phyloP scores from a whole-genome alignment of 1,140 invertebrate species.

The Anoplolepis gracilipes region DNA sequence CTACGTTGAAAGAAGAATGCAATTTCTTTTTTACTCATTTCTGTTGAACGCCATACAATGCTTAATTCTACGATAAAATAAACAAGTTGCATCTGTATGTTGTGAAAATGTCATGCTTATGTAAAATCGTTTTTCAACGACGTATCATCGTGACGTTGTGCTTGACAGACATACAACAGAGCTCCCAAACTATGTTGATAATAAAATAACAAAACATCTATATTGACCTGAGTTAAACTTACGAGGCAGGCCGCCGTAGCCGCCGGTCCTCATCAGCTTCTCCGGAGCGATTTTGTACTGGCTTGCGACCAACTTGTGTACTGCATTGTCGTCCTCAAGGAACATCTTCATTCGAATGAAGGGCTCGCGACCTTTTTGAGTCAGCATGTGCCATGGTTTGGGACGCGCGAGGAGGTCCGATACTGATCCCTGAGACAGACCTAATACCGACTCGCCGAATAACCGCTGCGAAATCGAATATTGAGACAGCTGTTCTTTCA shows the following conservation, averaged over 20 bases:
- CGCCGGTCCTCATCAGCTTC: constrained; percentile 97
- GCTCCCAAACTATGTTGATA: constrained; percentile 80
- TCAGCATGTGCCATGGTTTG: constrained; percentile 99
- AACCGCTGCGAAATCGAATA: constrained; percentile 99
- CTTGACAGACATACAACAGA: constrained; percentile 57
- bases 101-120: constrained; percentile 33
- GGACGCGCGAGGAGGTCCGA: constrained; percentile 97
- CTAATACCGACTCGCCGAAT: constrained; percentile 98
- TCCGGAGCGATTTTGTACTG: constrained; percentile 99
- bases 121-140: background rate
- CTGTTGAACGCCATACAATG: background rate
- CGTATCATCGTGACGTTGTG: constrained; percentile 40
- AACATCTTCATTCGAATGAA: constrained; percentile 99
- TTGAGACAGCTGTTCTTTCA: constrained; percentile 99
- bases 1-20: constrained; percentile 52
- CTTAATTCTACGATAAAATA: constrained; percentile 32
- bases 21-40: constrained; percentile 12
- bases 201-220: constrained; percentile 86
- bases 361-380: constrained; percentile 98
- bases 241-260: constrained; percentile 94
- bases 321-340: constrained; percentile 98
- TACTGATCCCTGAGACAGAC: constrained; percentile 97
- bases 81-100: constrained; percentile 23
- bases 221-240: constrained; percentile 87
- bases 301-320: constrained; percentile 97